A percentile compares a stretch with the other conserved stretches of the same genome.
Evolutionary conservation across 2,797 vertebrate genomes (phyloP).

Genomic region (Phoebastria nigripes): DNA sequence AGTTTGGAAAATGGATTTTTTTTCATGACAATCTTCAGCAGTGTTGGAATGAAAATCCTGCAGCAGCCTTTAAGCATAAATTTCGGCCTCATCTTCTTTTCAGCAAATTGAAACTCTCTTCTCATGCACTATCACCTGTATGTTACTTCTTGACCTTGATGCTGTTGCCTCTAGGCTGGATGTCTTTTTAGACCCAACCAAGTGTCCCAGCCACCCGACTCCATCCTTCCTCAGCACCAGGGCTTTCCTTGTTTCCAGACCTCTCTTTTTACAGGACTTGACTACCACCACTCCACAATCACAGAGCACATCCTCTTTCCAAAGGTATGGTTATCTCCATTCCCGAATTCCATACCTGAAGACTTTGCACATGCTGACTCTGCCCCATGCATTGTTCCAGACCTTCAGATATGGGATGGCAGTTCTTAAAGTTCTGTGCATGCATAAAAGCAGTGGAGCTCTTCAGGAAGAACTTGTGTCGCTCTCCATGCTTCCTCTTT

Average conservation of each 20-base stretch:
- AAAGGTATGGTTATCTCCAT: neutral
- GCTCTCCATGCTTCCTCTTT: neutral
- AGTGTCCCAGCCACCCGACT: neutral
- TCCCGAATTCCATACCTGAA: neutral
- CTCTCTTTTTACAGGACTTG: neutral
- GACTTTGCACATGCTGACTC: neutral
- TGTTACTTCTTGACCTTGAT: neutral
- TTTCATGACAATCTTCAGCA: slow-evolving; percentile 29
- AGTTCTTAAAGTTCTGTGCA: neutral
- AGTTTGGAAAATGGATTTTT: slow-evolving; percentile 52
- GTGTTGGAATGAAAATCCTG: slow-evolving; percentile 22
- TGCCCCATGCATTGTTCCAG: neutral
- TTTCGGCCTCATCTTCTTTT: neutral
- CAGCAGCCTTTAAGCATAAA: slow-evolving; percentile 36
- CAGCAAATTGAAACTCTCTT: slow-evolving; percentile 13
- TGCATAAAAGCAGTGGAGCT: neutral
- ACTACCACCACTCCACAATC: neutral
- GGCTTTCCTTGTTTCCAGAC: neutral
- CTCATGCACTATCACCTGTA: neutral
- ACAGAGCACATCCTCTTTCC: neutral
- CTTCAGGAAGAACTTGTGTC: neutral
- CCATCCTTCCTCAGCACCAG: neutral
- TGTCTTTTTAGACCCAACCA: neutral
- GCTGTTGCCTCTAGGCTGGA: neutral
- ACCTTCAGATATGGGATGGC: neutral